Conservation (phyloP, 1,140 invertebrate species). For the Drosophila kikkawai region DNA sequence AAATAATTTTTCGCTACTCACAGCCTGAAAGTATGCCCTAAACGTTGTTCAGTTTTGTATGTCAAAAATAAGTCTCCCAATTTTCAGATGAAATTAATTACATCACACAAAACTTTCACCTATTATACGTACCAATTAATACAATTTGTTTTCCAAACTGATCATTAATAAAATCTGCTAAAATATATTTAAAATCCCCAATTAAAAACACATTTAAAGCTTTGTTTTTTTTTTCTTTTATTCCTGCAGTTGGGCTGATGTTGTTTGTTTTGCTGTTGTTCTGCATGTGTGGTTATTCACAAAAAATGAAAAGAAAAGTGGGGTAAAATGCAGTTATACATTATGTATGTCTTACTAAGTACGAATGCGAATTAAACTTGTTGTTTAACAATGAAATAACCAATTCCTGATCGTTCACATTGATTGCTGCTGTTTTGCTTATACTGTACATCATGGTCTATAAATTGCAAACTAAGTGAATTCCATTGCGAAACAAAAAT, state of each 20-base stretch:
- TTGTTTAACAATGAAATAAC: constrained; percentile 60
- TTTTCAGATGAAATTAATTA: background rate
- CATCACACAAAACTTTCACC: background rate
- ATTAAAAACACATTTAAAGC: constrained; percentile 1
- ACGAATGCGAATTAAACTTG: constrained; percentile 61
- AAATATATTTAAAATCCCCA: background rate
- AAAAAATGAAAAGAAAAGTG: constrained; percentile 33
- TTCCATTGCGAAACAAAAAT: constrained; percentile 68
- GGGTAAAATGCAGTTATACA: constrained; percentile 74
- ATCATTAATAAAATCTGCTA: background rate
- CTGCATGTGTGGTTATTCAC: constrained; percentile 63
- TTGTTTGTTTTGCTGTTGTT: constrained; percentile 49
- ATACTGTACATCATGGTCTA: constrained; percentile 80
- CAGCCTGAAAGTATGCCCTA: constrained; percentile 6
- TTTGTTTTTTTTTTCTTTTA: constrained; percentile 53
- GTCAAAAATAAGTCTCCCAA: background rate
- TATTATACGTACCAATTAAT: background rate
- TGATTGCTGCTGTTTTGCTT: constrained; percentile 39
- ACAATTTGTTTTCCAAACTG: background rate
- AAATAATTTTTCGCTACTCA: background rate
- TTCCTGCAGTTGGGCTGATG: constrained; percentile 64
- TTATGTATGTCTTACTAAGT: constrained; percentile 69
- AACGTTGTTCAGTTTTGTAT: background rate
- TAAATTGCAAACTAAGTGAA: constrained; percentile 55
- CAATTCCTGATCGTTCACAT: constrained; percentile 47